Base-by-base conservation (phyloP, 2,888 invertebrate genomes). In the Agonopterix arenella region DNA sequence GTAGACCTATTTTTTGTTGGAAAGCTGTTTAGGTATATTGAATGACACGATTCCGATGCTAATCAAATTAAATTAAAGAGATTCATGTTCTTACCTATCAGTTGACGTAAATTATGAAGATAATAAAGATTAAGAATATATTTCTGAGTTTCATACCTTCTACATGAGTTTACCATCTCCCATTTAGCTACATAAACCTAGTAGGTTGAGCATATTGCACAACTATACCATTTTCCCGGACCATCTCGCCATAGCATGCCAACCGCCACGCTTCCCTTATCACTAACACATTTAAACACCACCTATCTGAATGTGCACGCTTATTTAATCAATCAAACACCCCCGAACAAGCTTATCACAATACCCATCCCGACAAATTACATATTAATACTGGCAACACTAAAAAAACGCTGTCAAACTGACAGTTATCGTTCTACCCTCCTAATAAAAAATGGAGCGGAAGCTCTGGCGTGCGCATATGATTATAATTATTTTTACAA, bases 251-350 rank as follows among this genome's bases (percentile, higher is more conserved):
- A 8, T 28, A 9, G 45, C 45, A 45, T 9, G 36, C 28, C 41
- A 41, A 53, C 60, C 55, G 59, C 52, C 64, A 60, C 68, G 63
- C 59, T 64, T 61, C 73, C 68, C 70, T 73, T 80, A 80, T 77
- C 75, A 69, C 73, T 73, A 65, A 71, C 68, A 62, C 73, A 69
- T 76, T 70, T 79, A 80, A 80, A 70, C 73, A 76, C 64, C 70
- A 72, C 76, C 75, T 84, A 86, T 84, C 85, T 70, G 68, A 61
- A 66, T 61, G 69, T 66, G 77, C 86, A 85, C 84, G 78, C 86
- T 81, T 81, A 78, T 81, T 84, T 80, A 85, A 86, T 86, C 88
- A 86, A 86, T 86, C 85, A 85, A 72, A 71, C 78, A 78, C 76
- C 82, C 74, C 58, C 28, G 57, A 61, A 66, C 61, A 59, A 64